Evolutionary conservation across 2,113 vertebrate species (phyloP).

Genomic region (Caranx ignobilis): DNA sequence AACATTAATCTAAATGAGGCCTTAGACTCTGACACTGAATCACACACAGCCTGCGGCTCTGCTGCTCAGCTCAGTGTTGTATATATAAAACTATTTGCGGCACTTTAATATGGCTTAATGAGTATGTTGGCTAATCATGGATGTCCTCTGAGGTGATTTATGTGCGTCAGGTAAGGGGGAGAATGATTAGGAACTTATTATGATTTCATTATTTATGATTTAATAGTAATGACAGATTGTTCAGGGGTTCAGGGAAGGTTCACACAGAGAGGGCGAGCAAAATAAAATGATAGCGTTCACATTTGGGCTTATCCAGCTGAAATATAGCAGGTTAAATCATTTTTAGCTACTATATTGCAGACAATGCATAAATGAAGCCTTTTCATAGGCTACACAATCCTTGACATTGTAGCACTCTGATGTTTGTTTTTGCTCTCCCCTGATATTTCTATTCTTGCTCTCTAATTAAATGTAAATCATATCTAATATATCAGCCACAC

Average conservation of each 20-base stretch:
- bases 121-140: constrained; percentile 29
- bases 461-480: not conserved
- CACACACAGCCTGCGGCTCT: not conserved
- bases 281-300: not conserved
- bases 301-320: too few relatives aligned
- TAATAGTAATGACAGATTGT: constrained; percentile 7
- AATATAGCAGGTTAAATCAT: not conserved
- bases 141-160: constrained; percentile 33
- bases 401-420: not conserved
- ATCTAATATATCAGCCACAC: not conserved
- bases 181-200: constrained; percentile 31
- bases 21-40: not conserved
- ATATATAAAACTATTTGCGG: not conserved
- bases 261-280: not conserved
- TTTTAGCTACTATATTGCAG: not conserved
- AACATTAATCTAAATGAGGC: not conserved
- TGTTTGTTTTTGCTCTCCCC: not conserved
- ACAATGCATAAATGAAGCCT: not conserved
- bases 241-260: constrained; percentile 7
- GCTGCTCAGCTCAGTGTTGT: not conserved
- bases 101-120: not conserved
- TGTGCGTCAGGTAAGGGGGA: not conserved
- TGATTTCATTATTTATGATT: constrained; percentile 38
- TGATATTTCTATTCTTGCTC: not conserved
- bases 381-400: not conserved